Evolutionary conservation across 2,888 invertebrate species (phyloP).

Genomic region (Sphaerophoria taeniata): DNA sequence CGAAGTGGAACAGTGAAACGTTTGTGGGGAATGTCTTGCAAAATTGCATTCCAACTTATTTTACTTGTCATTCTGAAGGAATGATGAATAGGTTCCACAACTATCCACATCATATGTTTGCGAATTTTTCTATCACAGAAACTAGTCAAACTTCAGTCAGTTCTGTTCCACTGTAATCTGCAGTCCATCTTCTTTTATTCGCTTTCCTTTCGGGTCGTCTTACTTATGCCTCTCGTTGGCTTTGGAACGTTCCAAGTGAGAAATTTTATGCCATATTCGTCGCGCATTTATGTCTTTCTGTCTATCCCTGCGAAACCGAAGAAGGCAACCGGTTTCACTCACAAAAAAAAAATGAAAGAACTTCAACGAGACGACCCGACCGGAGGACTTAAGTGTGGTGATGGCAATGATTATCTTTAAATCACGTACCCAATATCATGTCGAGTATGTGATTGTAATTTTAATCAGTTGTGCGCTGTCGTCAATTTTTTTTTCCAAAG

Average conservation of each 20-base stretch:
- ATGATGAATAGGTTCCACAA: too few relatives aligned
- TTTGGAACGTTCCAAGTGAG: constrained; percentile 66
- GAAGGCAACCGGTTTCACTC: constrained; percentile 30
- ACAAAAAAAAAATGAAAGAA: constrained; percentile 10
- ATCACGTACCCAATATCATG: constrained; percentile 75
- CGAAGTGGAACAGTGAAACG: not conserved
- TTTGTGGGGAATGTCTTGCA: not conserved
- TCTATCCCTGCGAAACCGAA: constrained; percentile 43
- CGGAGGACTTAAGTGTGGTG: constrained; percentile 44
- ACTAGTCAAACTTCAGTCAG: not conserved
- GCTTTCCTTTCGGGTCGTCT: not conserved
- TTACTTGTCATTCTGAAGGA: not conserved
- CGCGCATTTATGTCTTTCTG: constrained; percentile 73
- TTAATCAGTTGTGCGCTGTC: constrained; percentile 71
- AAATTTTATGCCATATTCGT: constrained; percentile 74
- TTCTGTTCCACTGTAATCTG: not conserved
- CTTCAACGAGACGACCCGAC: not conserved
- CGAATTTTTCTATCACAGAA: too few relatives aligned
- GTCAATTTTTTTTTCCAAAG: constrained; percentile 48
- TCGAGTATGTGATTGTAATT: constrained; percentile 74
- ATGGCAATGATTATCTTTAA: constrained; percentile 72
- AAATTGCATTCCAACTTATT: not conserved
- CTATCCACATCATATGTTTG: too few relatives aligned
- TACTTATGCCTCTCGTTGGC: constrained; percentile 6
- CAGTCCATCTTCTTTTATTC: constrained; percentile 14